Evolutionary conservation across 2,888 invertebrate genomes (phyloP).

Genomic region (Hydraecia micacea): DNA sequence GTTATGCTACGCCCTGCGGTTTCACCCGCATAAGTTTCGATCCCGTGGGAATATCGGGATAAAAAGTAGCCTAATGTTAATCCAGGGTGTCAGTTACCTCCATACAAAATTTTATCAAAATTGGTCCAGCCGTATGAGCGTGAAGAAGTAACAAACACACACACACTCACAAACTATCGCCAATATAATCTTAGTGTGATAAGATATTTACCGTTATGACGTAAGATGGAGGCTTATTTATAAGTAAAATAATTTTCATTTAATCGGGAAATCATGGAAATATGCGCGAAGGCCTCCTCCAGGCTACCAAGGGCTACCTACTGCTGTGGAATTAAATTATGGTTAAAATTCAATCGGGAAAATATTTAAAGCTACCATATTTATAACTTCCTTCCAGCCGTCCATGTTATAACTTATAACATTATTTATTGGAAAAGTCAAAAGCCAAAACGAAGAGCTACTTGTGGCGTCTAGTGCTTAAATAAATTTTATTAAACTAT

Average conservation of each 20-base stretch:
- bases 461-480: neutral
- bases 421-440: neutral
- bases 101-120: too few relatives aligned
- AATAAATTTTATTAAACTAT: neutral
- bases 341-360: neutral
- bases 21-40: too few relatives aligned
- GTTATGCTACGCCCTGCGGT: neutral
- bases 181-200: too few relatives aligned
- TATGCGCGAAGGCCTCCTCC: neutral
- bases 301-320: neutral
- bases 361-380: conserved; percentile 5
- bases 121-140: too few relatives aligned
- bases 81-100: too few relatives aligned
- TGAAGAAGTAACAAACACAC: too few relatives aligned
- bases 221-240: neutral
- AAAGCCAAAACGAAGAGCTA: neutral
- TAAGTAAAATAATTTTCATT: neutral
- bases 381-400: neutral
- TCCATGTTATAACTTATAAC: neutral
- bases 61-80: too few relatives aligned
- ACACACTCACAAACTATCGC: too few relatives aligned
- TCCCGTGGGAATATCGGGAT: too few relatives aligned
- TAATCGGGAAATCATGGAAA: conserved; percentile 1
- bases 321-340: neutral
- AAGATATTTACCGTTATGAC: conserved; percentile 35